Conservation (phyloP, 2,888 invertebrate species). For the Merodon equestris region DNA sequence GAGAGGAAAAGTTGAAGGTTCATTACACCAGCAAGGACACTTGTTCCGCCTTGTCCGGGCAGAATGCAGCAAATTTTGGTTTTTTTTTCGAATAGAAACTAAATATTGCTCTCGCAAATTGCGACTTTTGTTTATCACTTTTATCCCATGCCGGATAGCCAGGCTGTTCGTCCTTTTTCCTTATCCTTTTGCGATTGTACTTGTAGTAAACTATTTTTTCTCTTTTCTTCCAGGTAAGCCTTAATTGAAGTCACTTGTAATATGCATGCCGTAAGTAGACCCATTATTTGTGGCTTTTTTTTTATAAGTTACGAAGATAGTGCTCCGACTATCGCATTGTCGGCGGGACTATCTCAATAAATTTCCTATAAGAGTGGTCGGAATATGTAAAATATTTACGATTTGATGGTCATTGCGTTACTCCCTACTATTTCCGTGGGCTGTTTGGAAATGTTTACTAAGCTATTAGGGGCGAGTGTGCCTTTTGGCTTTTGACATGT, state of each 20-base stretch:
- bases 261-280: conserved; percentile 21
- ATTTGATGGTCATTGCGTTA: no score
- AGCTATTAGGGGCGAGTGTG: no score
- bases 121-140: conserved; percentile 7
- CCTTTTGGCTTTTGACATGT: no score
- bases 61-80: conserved; percentile 62
- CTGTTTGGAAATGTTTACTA: no score
- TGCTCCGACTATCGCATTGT: no score
- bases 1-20: conserved; percentile 69
- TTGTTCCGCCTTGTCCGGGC: conserved; percentile 19
- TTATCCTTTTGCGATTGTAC: background rate
- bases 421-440: no score
- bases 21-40: conserved; percentile 70
- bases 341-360: conserved; percentile 38
- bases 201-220: conserved; percentile 16
- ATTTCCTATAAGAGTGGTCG: conserved; percentile 14
- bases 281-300: background rate
- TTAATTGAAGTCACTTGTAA: conserved; percentile 28
- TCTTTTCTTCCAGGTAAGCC: conserved; percentile 54
- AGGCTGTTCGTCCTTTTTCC: conserved; percentile 26
- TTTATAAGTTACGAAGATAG: no score
- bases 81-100: conserved; percentile 47
- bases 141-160: conserved; percentile 27
- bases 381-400: no score
- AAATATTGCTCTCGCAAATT: conserved; percentile 12